These are phyloP conservation scores for Corapipo altera DNA, from an alignment of 2,113 vertebrate genomes.

Conservation along the genomic window DNA sequence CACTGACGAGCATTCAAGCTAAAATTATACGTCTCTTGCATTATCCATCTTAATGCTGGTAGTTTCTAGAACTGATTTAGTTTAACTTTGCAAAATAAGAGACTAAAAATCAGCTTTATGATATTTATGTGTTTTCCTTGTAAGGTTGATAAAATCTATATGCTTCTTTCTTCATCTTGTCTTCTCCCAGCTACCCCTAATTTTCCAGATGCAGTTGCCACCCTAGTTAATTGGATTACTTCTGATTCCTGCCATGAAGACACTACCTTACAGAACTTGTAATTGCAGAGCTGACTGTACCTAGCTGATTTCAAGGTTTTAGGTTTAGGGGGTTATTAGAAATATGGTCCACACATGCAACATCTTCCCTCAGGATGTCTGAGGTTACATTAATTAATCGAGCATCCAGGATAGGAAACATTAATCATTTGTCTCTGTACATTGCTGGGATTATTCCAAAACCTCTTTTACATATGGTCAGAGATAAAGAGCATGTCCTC, in stretches of 20 bases:
- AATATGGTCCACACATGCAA: neutral
- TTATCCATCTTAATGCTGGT: neutral
- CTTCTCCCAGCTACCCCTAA: neutral
- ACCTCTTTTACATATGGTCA: constrained; percentile 6
- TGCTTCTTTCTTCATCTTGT: neutral
- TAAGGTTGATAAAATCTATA: neutral
- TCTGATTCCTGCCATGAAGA: neutral
- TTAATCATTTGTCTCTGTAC: constrained; percentile 32
- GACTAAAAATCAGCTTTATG: neutral
- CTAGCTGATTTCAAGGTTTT: neutral
- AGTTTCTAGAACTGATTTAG: neutral
- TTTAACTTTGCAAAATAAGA: neutral
- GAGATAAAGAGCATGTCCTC: neutral
- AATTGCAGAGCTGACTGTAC: neutral
- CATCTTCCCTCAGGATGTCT: constrained; percentile 17
- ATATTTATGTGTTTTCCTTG: neutral
- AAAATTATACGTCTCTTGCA: neutral
- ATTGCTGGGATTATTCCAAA: constrained; percentile 33
- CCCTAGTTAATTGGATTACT: neutral
- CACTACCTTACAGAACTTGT: neutral
- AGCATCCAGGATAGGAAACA: constrained; percentile 7
- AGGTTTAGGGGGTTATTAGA: neutral
- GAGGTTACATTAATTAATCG: constrained; percentile 26
- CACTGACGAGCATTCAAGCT: neutral
- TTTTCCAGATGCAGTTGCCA: neutral